These are phyloP conservation scores for Microctenopoma stevenorrisi DNA, from an alignment of 2,797 vertebrate species.

Conservation along the genomic window DNA sequence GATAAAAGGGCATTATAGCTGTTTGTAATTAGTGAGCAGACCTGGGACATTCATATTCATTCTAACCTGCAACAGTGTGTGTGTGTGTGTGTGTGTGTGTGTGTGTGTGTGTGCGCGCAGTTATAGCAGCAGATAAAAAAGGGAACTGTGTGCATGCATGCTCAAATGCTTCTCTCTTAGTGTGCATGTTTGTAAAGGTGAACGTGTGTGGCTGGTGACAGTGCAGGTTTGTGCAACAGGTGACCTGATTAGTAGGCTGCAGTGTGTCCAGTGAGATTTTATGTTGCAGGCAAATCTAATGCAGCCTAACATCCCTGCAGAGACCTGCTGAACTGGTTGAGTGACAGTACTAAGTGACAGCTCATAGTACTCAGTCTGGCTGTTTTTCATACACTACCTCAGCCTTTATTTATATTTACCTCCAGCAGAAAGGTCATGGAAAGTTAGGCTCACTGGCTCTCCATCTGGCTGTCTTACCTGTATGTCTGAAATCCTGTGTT, in stretches of 20 bases:
- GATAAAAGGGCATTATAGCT: constrained; percentile 3
- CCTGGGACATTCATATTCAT: constrained; percentile 16
- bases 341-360: constrained; percentile 55
- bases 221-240: constrained; percentile 65
- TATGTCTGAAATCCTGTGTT: neutral
- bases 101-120: too few relatives aligned
- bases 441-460: neutral
- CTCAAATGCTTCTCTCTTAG: neutral
- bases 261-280: constrained; percentile 49
- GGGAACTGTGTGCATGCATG: neutral
- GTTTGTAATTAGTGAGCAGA: constrained; percentile 18
- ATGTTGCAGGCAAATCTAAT: constrained; percentile 55
- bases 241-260: constrained; percentile 69
- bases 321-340: constrained; percentile 38
- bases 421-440: neutral
- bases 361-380: constrained; percentile 42
- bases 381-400: constrained; percentile 23
- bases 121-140: constrained; percentile 15
- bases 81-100: neutral
- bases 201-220: constrained; percentile 19
- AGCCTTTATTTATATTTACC: neutral
- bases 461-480: neutral
- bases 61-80: neutral
- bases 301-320: constrained; percentile 40
- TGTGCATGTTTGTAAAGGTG: neutral